Base-by-base conservation (phyloP, 2,113 vertebrate species). In the Prolemur simus region DNA sequence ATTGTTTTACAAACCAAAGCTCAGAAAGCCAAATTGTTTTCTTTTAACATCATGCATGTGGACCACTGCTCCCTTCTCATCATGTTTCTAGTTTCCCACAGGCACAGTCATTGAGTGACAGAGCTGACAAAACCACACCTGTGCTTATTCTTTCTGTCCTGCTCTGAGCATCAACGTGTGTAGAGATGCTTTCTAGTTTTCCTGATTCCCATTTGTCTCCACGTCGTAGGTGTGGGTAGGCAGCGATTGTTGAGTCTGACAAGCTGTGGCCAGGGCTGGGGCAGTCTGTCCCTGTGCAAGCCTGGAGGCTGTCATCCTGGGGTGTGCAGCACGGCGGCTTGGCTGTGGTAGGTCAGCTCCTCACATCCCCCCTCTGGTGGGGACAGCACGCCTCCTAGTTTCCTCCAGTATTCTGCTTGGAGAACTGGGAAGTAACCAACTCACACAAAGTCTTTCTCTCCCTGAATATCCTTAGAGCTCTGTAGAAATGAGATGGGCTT, bases 221-320 rank as follows among this genome's bases (percentile, higher is more conserved):
- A 5, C 29, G 1, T 18, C 0, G 7, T 14, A 58, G 83, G 9
- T 64, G 15, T 27, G 12, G 21, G 37, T 13, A 25, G 15, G 12
- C 17, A n/a, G 4, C 47, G 84, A 34, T 13, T 2, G 8, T 14
- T 34, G 37, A 54, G 32, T 77, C n/a, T 15, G 39, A 56, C 37
- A 42, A 74, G n/a, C 8, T n/a, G 10, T 39, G 60, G 69, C 12
- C 18, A 23, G 20, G 37, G 45, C 58, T 63, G 17, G n/a, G 45
- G 39, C 0, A 58, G 54, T 12, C 21, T 0, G 34, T 39, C 9
- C 6, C 42, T 39, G n/a, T 11, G 10, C n/a, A 27, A 3, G 3
- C 14, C n/a, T 29, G n/a, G 25, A 27, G 34, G 11, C 20, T 42
- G 15, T 47, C 25, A 15, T 56, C 27, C 2, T 7, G 5, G 1